Evolutionary conservation across 2,888 invertebrate species (phyloP).

Genomic region (Rapana venosa): DNA sequence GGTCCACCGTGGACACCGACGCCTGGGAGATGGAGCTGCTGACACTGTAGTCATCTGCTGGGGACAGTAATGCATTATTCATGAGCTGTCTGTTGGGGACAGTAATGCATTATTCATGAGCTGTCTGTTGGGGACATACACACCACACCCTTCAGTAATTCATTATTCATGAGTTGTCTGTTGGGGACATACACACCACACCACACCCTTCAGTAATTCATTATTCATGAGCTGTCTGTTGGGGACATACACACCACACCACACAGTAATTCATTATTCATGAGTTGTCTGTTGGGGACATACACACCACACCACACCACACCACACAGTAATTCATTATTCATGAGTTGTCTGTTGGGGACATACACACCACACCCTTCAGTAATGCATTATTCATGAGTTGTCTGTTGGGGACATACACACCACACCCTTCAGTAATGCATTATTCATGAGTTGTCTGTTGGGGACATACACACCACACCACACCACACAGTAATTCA

Average conservation of each 20-base stretch:
- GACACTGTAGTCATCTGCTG: constrained; percentile 68
- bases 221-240: constrained; percentile 56
- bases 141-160: not conserved
- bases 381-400: constrained; percentile 43
- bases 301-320: too few species aligned
- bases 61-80: too few species aligned
- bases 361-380: not conserved
- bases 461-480: not conserved
- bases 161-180: constrained; percentile 67
- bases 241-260: not conserved
- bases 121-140: constrained; percentile 52
- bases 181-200: not conserved
- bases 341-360: constrained; percentile 56
- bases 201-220: too few species aligned
- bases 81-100: too few species aligned
- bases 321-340: too few species aligned
- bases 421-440: not conserved
- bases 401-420: constrained; percentile 52
- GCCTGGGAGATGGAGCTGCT: constrained; percentile 60
- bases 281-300: constrained; percentile 56
- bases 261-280: too few species aligned
- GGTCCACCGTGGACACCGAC: constrained; percentile 55
- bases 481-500: not conserved
- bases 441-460: constrained; percentile 67
- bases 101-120: too few species aligned